These are phyloP conservation scores for Eucidaris tribuloides DNA, from an alignment of 35 echinoderm and acorn worm genomes.

Conservation along the genomic window DNA sequence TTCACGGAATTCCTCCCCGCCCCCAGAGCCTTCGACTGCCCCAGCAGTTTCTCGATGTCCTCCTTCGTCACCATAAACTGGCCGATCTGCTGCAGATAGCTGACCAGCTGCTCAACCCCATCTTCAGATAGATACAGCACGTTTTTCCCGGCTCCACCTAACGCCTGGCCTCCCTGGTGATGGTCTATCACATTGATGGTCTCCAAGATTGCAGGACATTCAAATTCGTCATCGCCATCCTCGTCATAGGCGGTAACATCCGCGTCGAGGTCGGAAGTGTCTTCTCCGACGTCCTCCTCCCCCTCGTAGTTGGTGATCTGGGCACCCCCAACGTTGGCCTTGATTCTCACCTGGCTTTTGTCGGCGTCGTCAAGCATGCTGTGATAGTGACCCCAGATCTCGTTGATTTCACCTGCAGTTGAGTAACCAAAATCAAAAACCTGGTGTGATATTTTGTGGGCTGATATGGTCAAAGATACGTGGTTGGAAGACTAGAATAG, in stretches of 20 bases:
- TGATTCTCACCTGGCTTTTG: not conserved
- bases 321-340: not conserved
- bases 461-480: too few relatives aligned
- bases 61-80: not conserved
- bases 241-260: not conserved
- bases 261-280: not conserved
- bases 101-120: not conserved
- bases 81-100: not conserved
- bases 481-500: too few relatives aligned
- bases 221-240: slow-evolving; percentile 7
- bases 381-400: slow-evolving; percentile 14
- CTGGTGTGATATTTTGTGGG: too few relatives aligned
- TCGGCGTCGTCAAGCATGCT: not conserved
- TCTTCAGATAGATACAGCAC: too few relatives aligned
- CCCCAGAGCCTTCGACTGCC: not conserved
- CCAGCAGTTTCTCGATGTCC: not conserved
- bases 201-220: slow-evolving; percentile 11
- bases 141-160: too few relatives aligned
- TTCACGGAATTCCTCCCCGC: not conserved
- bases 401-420: slow-evolving; percentile 8
- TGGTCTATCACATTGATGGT: too few relatives aligned
- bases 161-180: too few relatives aligned
- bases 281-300: not conserved
- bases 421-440: too few relatives aligned
- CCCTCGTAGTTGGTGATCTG: not conserved